These are phyloP conservation scores for Myiagra hebetior DNA, from an alignment of 2,113 vertebrate species.

Conservation along the genomic window DNA sequence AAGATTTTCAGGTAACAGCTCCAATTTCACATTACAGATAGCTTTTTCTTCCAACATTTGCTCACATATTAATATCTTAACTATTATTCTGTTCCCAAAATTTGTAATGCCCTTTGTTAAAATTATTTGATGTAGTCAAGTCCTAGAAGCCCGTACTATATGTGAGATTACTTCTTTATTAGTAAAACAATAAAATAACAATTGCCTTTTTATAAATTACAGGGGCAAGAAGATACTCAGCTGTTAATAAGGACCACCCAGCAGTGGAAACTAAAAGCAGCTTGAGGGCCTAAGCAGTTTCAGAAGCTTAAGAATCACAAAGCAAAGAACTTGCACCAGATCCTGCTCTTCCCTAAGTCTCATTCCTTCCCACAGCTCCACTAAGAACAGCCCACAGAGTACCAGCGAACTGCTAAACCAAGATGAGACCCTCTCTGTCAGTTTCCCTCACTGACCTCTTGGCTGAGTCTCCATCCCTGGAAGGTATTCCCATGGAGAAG, in stretches of 20 bases:
- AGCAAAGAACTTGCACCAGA: neutral
- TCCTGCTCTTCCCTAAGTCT: neutral
- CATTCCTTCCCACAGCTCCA: neutral
- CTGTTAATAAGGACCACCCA: neutral
- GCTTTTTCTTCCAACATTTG: neutral
- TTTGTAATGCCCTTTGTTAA: neutral
- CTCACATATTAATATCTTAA: neutral
- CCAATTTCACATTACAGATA: neutral
- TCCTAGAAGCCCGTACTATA: neutral
- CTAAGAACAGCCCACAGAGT: neutral
- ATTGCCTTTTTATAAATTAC: neutral
- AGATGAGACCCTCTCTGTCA: too few species aligned
- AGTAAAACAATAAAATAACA: neutral
- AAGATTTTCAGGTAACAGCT: neutral
- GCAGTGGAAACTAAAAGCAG: neutral
- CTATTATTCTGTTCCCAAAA: neutral
- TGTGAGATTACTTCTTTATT: neutral
- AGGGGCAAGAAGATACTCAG: neutral
- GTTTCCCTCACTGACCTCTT: neutral
- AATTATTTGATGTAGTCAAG: neutral
- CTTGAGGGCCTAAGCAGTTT: neutral
- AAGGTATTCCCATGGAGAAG: neutral
- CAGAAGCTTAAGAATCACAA: neutral
- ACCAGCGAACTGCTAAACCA: neutral
- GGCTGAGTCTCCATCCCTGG: neutral